These are phyloP conservation scores for Trissolcus japonicus DNA, from an alignment of 2,888 invertebrate species.

Conservation along the genomic window DNA sequence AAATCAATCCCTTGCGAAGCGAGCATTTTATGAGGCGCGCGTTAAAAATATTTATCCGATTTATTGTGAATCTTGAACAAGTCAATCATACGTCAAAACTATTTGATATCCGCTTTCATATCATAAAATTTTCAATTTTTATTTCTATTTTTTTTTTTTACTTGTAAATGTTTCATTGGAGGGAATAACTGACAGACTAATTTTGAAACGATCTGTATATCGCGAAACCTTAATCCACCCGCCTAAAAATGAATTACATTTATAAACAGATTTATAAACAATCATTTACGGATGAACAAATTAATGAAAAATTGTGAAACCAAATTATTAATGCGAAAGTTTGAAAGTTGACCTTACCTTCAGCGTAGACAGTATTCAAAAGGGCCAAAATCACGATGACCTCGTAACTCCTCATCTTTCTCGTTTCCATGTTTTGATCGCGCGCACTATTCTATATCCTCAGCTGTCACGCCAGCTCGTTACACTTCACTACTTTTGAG, in stretches of 20 bases:
- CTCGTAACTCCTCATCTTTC: slow-evolving; percentile 66
- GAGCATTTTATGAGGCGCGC: slow-evolving; percentile 23
- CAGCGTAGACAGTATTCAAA: slow-evolving; percentile 68
- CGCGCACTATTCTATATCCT: slow-evolving; percentile 35
- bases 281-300: neutral
- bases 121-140: slow-evolving; percentile 5
- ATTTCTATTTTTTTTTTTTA: neutral
- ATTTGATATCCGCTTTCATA: slow-evolving; percentile 18
- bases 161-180: slow-evolving; percentile 7
- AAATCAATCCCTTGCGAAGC: slow-evolving; percentile 23
- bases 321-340: neutral
- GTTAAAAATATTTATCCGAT: slow-evolving; percentile 39
- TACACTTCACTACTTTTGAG: slow-evolving; percentile 49
- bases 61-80: slow-evolving; percentile 26
- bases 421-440: slow-evolving; percentile 47
- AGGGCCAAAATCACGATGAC: slow-evolving; percentile 66
- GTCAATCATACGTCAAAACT: slow-evolving; percentile 33
- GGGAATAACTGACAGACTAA: slow-evolving; percentile 10
- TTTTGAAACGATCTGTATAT: neutral
- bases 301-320: neutral
- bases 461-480: slow-evolving; percentile 52
- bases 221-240: too few relatives aligned
- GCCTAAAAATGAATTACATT: too few relatives aligned
- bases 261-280: too few relatives aligned
- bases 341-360: slow-evolving; percentile 66